Evolutionary conservation across 2,113 vertebrate genomes (phyloP), one percentile per base, ranked within the genome.

Genomic region (Proterorhinus semilunaris): DNA sequence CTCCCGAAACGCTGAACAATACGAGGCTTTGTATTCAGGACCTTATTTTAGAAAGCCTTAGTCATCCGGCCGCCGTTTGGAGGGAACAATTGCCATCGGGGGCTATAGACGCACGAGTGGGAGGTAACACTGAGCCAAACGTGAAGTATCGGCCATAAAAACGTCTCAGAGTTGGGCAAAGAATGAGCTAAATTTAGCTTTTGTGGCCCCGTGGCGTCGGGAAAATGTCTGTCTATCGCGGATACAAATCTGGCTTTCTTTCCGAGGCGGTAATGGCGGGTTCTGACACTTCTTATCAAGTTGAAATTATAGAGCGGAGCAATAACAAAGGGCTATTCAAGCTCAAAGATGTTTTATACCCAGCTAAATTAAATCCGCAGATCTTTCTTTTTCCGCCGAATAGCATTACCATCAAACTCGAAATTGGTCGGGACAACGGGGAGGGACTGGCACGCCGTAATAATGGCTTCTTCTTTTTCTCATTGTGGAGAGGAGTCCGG

Each of bases 1-100:
- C 54, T 74, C 27, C 57, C 21, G 15, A 59, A 15, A 48, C 80
- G 81, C 80, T 81, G 81, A 76, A 81, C 64, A 57, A 61, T 65
- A 63, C 61, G 76, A 50, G 75, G 69, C 80, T 46, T 46, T 66
- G 58, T 6, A 68, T 81, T 83, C 73, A 68, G 49, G 6, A 59
- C 9, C 66, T 78, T 46, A 46, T 79, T 79, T 77, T 72, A 65
- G 69, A 76, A 59, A 0, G 72, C 51, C 51, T 76, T 82, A 68
- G 83, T 89, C 85, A 82, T 79, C 50, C 6, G 65, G 75, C 5
- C 72, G 13, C 27, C 2, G 53, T 71, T 79, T 63, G 65, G 21
- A 59, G 69, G 21, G 66, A 69, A 76, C 70, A 78, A 74, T 65
- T 61, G 66, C 65, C 67, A 53, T 0, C 1, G 61, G 83, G 21